These are phyloP conservation scores for Harpagoxenus sublaevis DNA, from an alignment of 2,888 invertebrate species.

Conservation along the genomic window DNA sequence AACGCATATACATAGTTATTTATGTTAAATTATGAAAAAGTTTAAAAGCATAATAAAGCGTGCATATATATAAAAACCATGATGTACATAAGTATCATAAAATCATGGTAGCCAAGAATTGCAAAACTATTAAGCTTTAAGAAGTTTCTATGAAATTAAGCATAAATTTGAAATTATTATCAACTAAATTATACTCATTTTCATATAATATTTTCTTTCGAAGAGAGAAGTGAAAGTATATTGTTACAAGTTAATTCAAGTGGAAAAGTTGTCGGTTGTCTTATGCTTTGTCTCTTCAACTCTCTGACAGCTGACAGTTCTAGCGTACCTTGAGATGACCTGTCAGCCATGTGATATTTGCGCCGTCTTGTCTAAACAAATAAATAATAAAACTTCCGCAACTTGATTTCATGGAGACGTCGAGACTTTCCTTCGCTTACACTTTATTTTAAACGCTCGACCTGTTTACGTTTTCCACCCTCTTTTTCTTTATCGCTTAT, in stretches of 20 bases:
- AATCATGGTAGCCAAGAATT: background rate
- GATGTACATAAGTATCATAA: background rate
- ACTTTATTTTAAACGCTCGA: conserved; percentile 57
- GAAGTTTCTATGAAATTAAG: conserved; percentile 1
- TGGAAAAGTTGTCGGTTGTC: conserved; percentile 39
- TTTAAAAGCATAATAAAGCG: background rate
- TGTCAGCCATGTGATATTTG: conserved; percentile 50
- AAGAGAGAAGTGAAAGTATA: background rate
- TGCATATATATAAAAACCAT: background rate
- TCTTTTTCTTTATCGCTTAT: conserved; percentile 53
- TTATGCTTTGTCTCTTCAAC: conserved; percentile 33
- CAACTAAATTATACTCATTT: conserved; percentile 21
- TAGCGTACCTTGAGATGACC: conserved; percentile 30
- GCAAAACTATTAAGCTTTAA: background rate
- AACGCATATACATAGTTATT: background rate
- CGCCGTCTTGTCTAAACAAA: conserved; percentile 40
- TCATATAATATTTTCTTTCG: background rate
- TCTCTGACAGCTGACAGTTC: conserved; percentile 30
- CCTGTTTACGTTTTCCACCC: conserved; percentile 56
- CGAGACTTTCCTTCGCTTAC: conserved; percentile 45
- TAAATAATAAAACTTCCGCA: conserved; percentile 50
- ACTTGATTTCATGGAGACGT: conserved; percentile 51
- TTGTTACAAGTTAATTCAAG: conserved; percentile 24
- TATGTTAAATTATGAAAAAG: background rate
- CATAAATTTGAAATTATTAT: conserved; percentile 34